These are phyloP conservation scores for Eilema sororculum DNA, from an alignment of 2,888 invertebrate species.

Conservation along the genomic window DNA sequence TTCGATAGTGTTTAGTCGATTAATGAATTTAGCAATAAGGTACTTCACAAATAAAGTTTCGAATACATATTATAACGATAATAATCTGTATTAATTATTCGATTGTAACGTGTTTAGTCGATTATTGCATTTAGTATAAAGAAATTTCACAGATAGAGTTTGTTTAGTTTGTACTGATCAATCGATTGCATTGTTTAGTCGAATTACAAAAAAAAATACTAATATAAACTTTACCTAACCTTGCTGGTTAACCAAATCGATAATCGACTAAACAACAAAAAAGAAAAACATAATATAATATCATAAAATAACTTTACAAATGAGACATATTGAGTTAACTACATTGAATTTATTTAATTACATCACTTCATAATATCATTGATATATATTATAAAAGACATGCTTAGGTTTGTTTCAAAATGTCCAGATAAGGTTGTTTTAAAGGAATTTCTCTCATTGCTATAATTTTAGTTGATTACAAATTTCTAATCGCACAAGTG, in stretches of 20 bases:
- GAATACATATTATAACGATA: background rate
- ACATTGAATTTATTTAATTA: background rate
- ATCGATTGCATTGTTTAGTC: too few species aligned
- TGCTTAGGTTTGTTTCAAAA: background rate
- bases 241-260: background rate
- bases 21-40: too few species aligned
- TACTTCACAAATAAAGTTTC: background rate
- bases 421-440: too few species aligned
- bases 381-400: background rate
- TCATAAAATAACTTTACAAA: background rate
- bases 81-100: too few species aligned
- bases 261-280: constrained; percentile 5
- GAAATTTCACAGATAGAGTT: too few species aligned
- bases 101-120: background rate
- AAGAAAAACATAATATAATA: background rate
- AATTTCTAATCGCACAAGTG: too few species aligned
- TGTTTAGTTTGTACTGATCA: too few species aligned
- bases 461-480: too few species aligned
- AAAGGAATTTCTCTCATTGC: too few species aligned
- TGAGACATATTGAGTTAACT: background rate
- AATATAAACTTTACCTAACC: background rate
- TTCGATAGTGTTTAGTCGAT: too few species aligned
- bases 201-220: too few species aligned
- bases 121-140: background rate
- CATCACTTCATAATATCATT: constrained; percentile 1